These are phyloP conservation scores for Melieria omissa DNA, from an alignment of 2,888 invertebrate species.

Conservation along the genomic window DNA sequence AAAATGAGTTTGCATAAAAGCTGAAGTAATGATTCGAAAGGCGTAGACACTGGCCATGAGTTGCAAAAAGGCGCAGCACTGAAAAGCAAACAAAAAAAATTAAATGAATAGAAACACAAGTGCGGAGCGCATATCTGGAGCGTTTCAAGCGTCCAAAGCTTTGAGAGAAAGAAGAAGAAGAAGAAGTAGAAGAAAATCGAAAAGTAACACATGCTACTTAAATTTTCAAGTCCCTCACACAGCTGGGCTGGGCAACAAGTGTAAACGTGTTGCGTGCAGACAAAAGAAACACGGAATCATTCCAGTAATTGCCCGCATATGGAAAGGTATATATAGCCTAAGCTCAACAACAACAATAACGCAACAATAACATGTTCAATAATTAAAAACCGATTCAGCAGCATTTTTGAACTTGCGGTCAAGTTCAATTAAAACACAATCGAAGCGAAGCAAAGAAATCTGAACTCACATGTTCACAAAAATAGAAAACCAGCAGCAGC, in stretches of 20 bases:
- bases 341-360: neutral
- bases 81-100: neutral
- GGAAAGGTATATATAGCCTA: conserved; percentile 2
- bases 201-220: conserved; percentile 2
- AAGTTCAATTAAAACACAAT: conserved; percentile 33
- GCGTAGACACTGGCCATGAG: neutral
- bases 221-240: neutral
- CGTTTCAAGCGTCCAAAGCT: neutral
- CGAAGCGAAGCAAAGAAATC: neutral
- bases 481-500: neutral
- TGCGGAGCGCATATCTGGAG: neutral
- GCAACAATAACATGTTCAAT: conserved; percentile 14
- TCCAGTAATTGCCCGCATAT: conserved; percentile 27
- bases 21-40: neutral
- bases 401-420: conserved; percentile 32
- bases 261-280: neutral
- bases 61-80: neutral
- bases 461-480: neutral
- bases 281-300: conserved; percentile 24
- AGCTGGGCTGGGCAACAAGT: neutral
- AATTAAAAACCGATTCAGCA: conserved; percentile 33
- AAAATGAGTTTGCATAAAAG: neutral
- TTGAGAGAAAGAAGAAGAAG: neutral
- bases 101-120: neutral
- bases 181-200: neutral